These are phyloP conservation scores for Seladonia tumulorum DNA, from an alignment of 2,888 invertebrate genomes.

Conservation along the genomic window DNA sequence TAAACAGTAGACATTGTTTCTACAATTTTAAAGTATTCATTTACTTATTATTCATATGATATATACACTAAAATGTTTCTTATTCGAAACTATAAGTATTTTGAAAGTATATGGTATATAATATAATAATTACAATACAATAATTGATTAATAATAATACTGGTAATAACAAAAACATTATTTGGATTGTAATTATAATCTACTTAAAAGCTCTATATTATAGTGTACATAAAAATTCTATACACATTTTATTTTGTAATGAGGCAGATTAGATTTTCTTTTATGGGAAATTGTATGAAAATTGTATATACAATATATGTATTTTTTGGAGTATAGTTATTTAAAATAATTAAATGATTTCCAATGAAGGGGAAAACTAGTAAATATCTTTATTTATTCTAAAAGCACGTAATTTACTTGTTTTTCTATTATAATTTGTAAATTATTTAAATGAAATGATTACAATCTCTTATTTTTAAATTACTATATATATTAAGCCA, in stretches of 20 bases:
- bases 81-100: not conserved
- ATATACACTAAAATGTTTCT: not conserved
- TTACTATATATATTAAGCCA: not conserved
- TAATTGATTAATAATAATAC: not conserved
- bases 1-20: not conserved
- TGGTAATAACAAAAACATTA: conserved; percentile 11
- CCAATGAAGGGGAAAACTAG: not conserved
- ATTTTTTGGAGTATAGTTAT: not conserved
- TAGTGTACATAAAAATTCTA: conserved; percentile 26
- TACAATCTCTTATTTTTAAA: not conserved
- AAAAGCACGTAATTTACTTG: conserved; percentile 17
- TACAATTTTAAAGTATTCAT: not conserved
- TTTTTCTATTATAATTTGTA: conserved; percentile 30
- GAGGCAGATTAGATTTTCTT: not conserved
- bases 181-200: conserved; percentile 19
- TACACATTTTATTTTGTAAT: conserved; percentile 20
- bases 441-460: conserved; percentile 17
- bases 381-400: conserved; percentile 20
- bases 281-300: not conserved
- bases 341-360: not conserved
- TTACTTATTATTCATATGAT: not conserved
- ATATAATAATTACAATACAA: conserved; percentile 24
- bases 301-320: not conserved
- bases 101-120: conserved; percentile 16
- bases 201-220: conserved; percentile 42